Base-by-base conservation (phyloP, 2,113 vertebrate species). In the Opisthocomus hoazin region DNA sequence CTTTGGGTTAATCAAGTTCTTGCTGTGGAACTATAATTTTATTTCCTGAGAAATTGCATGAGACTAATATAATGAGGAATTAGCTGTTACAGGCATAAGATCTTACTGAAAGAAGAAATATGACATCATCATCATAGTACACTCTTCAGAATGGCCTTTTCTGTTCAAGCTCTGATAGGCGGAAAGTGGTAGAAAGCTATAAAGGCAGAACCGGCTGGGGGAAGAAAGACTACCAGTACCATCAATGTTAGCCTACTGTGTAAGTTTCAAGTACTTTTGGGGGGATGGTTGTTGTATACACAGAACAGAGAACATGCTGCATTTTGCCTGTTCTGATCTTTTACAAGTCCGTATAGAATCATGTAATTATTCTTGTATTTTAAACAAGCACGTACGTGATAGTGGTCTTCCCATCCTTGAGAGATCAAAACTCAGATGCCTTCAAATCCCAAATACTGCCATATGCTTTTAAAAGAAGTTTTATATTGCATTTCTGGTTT, bases 11-110 rank as follows among this genome's bases (percentile, higher is more conserved):
- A 96, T 91, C 78, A 91, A 71, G 43, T 65, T 94, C 87, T 89
- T 93, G 39, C 32, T 65, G 43, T 61, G 48, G 81, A 91, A 91
- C 83, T 73, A 76, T 91, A 87, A 96, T 92, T 91, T 93, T 95
- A 96, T 95, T 96, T 97, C 93, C 94, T 95, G 74, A 95, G 81
- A 93, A 97, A 95, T 71, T 87, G 57, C 65, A 82, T 87, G 83
- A 94, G 84, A 64, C 21, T 53, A 92, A 78, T 92, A 79, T 76
- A 96, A 97, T 89, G 95, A 93, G 26, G 50, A 90, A 92, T 89
- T 84, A 89, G 48, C 63, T 89, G 57, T 64, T 95, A 74, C 88
- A 94, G 51, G 56, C 79, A 87, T 66, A 80, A 96, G 61, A 81
- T 78, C 64, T 89, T 66, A 34, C 56, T 79, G 80, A 87, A 92